Conservation (phyloP, 2,797 vertebrate species). For the Sebastes alutus region DNA sequence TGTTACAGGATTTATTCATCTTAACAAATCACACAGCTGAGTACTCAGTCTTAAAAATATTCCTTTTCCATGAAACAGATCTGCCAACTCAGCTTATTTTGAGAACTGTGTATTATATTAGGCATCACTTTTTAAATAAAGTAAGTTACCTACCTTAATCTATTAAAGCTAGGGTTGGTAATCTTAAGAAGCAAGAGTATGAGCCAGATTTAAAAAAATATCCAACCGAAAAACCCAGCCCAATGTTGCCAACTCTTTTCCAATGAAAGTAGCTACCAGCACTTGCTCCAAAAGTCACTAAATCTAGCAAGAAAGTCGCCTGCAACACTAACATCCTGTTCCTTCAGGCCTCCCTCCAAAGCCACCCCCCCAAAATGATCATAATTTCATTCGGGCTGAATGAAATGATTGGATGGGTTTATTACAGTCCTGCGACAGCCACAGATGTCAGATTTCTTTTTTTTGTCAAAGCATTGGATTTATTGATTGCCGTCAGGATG, state of each 20-base stretch:
- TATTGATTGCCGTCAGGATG: too few species aligned
- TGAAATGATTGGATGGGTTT: too few species aligned
- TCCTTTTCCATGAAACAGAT: neutral
- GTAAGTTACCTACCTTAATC: neutral
- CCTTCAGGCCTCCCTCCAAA: too few species aligned
- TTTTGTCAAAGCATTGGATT: too few species aligned
- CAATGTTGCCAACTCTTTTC: neutral
- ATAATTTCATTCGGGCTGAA: too few species aligned
- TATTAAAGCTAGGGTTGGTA: neutral
- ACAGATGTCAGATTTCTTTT: too few species aligned
- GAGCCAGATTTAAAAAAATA: too few species aligned
- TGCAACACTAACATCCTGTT: too few species aligned
- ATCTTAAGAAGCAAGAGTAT: neutral
- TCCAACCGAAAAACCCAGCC: neutral
- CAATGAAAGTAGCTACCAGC: neutral
- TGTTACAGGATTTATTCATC: constrained; percentile 9
- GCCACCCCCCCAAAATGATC: too few species aligned
- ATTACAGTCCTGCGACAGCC: too few species aligned
- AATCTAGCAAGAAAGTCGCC: too few species aligned
- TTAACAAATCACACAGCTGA: neutral
- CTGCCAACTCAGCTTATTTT: neutral
- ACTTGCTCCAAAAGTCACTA: neutral
- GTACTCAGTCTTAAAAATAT: neutral
- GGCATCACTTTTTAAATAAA: neutral
- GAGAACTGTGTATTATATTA: neutral